These are phyloP conservation scores for Saxicola maurus DNA, from an alignment of 2,797 vertebrate species.

Conservation along the genomic window DNA sequence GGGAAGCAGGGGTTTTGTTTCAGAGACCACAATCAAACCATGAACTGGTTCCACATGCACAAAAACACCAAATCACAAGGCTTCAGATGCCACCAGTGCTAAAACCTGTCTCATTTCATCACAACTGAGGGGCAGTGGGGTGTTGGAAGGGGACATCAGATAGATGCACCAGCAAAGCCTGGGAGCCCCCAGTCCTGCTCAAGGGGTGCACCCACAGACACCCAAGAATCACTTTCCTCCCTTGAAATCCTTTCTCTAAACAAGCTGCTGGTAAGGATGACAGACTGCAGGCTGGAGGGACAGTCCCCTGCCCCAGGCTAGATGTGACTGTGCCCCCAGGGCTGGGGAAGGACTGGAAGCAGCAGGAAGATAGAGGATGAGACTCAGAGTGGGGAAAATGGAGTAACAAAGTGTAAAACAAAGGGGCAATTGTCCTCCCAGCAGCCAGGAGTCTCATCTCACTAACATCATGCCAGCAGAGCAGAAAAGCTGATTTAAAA, in stretches of 20 bases:
- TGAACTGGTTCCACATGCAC: not conserved
- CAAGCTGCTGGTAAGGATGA: not conserved
- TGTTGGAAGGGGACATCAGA: not conserved
- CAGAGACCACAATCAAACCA: not conserved
- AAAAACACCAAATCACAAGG: not conserved
- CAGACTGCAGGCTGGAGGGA: not conserved
- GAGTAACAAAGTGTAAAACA: not conserved
- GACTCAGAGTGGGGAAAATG: not conserved
- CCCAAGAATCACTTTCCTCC: not conserved
- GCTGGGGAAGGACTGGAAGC: not conserved
- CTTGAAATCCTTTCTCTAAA: not conserved
- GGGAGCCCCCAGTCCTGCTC: not conserved
- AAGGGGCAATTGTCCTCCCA: not conserved
- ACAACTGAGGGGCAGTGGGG: not conserved
- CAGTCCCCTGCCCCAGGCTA: not conserved
- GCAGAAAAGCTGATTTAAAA: slow-evolving; percentile 46
- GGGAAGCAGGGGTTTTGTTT: not conserved
- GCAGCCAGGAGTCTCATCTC: not conserved
- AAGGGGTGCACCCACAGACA: not conserved
- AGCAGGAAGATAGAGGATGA: rapidly evolving
- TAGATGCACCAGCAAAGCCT: not conserved
- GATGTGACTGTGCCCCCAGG: not conserved
- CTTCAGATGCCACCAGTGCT: not conserved
- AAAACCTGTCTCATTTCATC: not conserved
- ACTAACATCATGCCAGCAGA: not conserved